Evolutionary conservation across 2,888 invertebrate species (phyloP), one percentile per base, ranked within the genome.

Genomic region (Melinaea marsaeus): DNA sequence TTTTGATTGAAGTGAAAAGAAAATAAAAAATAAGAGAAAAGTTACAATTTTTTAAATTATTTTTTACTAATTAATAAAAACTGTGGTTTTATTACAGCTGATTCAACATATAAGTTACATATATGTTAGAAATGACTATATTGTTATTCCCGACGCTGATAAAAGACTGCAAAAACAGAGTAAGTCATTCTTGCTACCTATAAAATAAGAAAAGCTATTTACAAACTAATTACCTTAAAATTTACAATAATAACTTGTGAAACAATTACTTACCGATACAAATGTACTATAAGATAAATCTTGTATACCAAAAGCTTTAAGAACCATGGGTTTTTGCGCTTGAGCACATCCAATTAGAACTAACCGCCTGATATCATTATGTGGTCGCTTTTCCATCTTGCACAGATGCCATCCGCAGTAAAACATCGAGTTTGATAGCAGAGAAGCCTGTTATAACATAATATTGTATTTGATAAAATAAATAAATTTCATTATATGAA

Each of bases 271-370:
- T 75, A 89, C 89, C 61, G 86, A 87, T 11, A 89, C 88, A 72
- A 89, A 90, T 13, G 88, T 88, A 61, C 73, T 80, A 67, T 89
- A 90, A 0, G 90, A 90, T 61, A 90, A 74, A 63, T 88, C 87
- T 64, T 87, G 85, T 56, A 89, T 83, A 2, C 88, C 88, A 60
- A 90, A 91, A 2, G 91, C 91, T 67, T 90, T 91, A 3, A 92
- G 77, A 42, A 88, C 76, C 2, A 90, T 77, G 1, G 91, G 87
- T 55, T 86, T 86, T 68, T 91, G 88, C 35, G 91, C 85, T 69
- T 88, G 85, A n/a, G 82, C 76, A 73, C 86, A 85, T 32, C 88
- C 85, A 34, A 91, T 83, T 4, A 88, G 74, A n/a, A 88, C 79
- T 5, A 86, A 72, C 3, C 74, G 73, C 11, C 86, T 75, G 45